Evolutionary conservation across 2,797 vertebrate genomes (phyloP).

Genomic region (Tachyglossus aculeatus): DNA sequence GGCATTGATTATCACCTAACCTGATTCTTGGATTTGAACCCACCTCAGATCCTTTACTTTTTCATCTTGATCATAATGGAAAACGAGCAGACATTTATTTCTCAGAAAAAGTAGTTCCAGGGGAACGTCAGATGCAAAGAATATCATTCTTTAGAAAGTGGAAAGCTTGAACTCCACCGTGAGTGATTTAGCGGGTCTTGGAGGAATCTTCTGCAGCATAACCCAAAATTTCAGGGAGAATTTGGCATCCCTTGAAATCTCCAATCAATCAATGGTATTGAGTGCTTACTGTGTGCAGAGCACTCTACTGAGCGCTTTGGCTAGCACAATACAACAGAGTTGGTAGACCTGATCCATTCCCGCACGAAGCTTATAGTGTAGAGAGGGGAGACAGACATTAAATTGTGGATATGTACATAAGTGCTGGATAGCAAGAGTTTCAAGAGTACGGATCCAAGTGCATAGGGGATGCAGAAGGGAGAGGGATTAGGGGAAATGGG

Average conservation of each 20-base stretch:
- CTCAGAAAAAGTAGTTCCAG: background rate
- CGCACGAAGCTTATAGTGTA: too few species aligned
- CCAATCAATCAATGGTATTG: background rate
- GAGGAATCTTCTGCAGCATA: slow-evolving; percentile 5
- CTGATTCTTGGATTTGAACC: background rate
- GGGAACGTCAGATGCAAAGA: background rate
- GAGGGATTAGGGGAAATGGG: too few species aligned
- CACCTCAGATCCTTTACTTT: background rate
- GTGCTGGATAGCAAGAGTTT: too few species aligned
- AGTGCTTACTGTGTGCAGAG: too few species aligned
- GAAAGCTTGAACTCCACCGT: background rate
- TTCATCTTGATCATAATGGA: background rate
- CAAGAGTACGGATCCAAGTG: too few species aligned
- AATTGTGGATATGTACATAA: too few species aligned
- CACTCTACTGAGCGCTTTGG: too few species aligned
- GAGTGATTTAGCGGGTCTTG: background rate
- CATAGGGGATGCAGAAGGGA: too few species aligned
- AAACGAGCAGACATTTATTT: background rate
- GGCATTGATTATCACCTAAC: too few species aligned
- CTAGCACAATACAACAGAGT: too few species aligned
- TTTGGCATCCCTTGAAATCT: background rate
- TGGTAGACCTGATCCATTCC: too few species aligned
- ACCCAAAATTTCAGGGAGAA: slow-evolving; percentile 3
- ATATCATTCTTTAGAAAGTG: background rate
- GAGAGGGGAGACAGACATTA: too few species aligned